A percentile compares a stretch with the other conserved stretches of the same genome.
Evolutionary conservation across 2,113 vertebrate species (phyloP).

Genomic region (Pelecanoides urinatrix): DNA sequence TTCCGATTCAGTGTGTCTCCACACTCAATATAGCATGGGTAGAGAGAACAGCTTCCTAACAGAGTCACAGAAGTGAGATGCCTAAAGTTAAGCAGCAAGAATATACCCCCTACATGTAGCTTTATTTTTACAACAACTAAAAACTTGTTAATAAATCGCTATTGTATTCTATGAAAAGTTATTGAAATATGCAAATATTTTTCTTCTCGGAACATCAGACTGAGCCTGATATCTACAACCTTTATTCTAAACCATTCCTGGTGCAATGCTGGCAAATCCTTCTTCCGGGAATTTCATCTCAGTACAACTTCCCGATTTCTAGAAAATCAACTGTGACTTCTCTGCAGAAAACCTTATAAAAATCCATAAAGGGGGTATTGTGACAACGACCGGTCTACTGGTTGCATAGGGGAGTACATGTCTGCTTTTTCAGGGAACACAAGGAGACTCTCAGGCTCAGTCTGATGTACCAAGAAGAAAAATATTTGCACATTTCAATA

Average conservation of each 20-base stretch:
- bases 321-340: background rate
- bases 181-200: background rate
- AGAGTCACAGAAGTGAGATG: background rate
- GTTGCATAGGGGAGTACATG: background rate
- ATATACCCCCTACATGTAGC: background rate
- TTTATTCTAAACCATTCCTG: background rate
- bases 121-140: background rate
- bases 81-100: background rate
- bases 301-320: background rate
- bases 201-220: background rate
- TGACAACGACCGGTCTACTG: background rate
- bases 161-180: background rate
- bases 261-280: background rate
- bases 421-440: background rate
- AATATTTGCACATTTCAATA: background rate
- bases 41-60: background rate
- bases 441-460: background rate
- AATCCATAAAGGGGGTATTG: background rate
- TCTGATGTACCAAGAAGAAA: background rate
- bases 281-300: background rate
- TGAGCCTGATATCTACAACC: background rate
- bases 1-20: background rate
- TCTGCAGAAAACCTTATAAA: background rate
- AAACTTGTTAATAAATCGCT: background rate
- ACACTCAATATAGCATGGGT: background rate